These are phyloP conservation scores for Morelia viridis DNA, from an alignment of 2,797 vertebrate species.

Conservation along the genomic window DNA sequence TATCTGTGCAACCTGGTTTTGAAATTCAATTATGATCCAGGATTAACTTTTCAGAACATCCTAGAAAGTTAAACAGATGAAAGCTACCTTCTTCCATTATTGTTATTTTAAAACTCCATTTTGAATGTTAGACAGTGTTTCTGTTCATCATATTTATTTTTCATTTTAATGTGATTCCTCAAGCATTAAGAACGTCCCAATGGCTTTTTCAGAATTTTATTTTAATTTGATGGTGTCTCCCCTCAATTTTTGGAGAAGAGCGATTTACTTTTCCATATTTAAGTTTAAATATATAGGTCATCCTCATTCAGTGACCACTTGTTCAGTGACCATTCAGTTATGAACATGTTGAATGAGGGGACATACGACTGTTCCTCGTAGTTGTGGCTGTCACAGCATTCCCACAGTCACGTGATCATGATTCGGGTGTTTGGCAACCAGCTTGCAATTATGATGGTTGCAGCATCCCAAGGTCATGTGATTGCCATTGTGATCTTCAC, in stretches of 20 bases:
- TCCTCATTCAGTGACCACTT: background rate
- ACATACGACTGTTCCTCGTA: background rate
- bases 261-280: background rate
- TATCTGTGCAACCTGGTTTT: slow-evolving; percentile 37
- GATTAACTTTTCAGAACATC: slow-evolving; percentile 48
- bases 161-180: background rate
- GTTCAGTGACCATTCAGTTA: background rate
- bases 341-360: background rate
- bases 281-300: background rate
- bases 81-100: background rate
- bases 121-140: slow-evolving; percentile 33
- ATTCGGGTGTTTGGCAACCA: background rate
- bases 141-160: background rate
- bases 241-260: background rate
- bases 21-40: slow-evolving; percentile 42
- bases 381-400: background rate
- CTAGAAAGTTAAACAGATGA: slow-evolving; percentile 29
- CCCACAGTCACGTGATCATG: background rate
- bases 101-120: background rate
- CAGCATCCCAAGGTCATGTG: background rate
- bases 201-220: background rate
- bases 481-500: background rate
- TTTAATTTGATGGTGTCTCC: background rate
- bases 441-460: background rate
- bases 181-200: background rate